Evolutionary conservation across 37 sponge, comb jelly and placozoan genomes (phyloP).

Genomic region (Haliclona indistincta): DNA sequence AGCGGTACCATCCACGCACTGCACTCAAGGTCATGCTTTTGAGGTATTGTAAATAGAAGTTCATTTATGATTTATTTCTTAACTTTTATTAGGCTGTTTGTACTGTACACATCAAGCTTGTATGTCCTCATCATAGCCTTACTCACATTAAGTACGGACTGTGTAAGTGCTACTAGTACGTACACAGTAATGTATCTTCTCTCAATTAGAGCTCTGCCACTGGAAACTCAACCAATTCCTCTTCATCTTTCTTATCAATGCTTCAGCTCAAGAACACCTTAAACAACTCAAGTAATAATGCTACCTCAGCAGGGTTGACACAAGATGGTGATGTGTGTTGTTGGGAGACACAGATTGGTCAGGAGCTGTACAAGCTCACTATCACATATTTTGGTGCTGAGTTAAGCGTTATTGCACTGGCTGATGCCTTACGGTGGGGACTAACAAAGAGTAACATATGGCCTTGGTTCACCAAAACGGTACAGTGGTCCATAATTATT

Average conservation of each 20-base stretch:
- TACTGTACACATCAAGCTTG: conserved; percentile 63
- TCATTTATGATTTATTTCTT: too few species aligned
- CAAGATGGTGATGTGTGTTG: conserved; percentile 28
- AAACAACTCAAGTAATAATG: background rate
- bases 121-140: conserved; percentile 69
- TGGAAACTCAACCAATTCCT: background rate
- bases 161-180: conserved; percentile 37
- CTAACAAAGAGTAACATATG: background rate
- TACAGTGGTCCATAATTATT: background rate
- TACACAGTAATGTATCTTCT: background rate
- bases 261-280: too few species aligned
- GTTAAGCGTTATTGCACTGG: conserved; percentile 8
- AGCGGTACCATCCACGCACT: conserved; percentile 73
- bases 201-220: background rate
- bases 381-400: conserved; percentile 57
- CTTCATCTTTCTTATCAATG: background rate
- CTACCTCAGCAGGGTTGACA: background rate
- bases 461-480: background rate
- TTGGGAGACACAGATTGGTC: conserved; percentile 80
- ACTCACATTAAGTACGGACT: conserved; percentile 42
- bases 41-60: conserved; percentile 27
- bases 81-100: conserved; percentile 60
- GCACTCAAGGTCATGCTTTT: conserved; percentile 69
- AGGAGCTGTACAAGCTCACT: conserved; percentile 71
- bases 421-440: conserved; percentile 44